phyloP scores from a whole-genome alignment of 1,140 invertebrate species.

The Procambarus clarkii region DNA sequence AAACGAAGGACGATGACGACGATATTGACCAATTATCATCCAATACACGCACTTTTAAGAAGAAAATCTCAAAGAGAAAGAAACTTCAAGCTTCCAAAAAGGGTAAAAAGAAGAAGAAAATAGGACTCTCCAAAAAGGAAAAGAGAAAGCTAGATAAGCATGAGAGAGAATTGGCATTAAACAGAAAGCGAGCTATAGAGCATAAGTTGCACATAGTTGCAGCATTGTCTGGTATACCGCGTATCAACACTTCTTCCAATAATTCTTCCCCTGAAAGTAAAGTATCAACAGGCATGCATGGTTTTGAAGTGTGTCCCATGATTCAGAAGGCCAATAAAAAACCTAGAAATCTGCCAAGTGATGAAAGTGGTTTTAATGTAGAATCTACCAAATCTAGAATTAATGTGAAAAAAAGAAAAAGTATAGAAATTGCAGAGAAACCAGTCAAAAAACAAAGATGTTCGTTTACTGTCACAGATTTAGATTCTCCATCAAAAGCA shows the following conservation, averaged over 20 bases:
- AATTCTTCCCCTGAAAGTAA: not conserved
- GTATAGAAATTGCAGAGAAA: not conserved
- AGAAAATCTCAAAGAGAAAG: not conserved
- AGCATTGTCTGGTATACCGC: not conserved
- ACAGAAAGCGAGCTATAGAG: slow-evolving; percentile 9
- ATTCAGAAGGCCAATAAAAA: not conserved
- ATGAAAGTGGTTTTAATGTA: not conserved
- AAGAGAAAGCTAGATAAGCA: not conserved
- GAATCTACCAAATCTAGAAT: not conserved
- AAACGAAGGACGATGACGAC: not conserved
- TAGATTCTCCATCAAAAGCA: not conserved
- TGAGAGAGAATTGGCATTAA: not conserved
- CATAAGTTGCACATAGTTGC: not conserved
- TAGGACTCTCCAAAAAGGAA: not conserved
- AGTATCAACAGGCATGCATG: not conserved
- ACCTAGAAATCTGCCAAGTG: not conserved
- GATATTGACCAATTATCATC: not conserved
- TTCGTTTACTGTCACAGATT: slow-evolving; percentile 1
- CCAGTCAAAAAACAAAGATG: slow-evolving; percentile 2
- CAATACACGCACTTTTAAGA: not conserved
- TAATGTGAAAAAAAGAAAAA: slow-evolving; percentile 5
- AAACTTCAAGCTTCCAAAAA: not conserved
- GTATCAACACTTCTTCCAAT: not conserved
- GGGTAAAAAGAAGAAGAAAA: not conserved
- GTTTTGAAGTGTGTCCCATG: slow-evolving; percentile 34